Percentiles rank a stretch among this genome's conserved stretches.
Evolutionary conservation across 2,113 vertebrate species (phyloP).

Genomic region (Cichladusa arquata): DNA sequence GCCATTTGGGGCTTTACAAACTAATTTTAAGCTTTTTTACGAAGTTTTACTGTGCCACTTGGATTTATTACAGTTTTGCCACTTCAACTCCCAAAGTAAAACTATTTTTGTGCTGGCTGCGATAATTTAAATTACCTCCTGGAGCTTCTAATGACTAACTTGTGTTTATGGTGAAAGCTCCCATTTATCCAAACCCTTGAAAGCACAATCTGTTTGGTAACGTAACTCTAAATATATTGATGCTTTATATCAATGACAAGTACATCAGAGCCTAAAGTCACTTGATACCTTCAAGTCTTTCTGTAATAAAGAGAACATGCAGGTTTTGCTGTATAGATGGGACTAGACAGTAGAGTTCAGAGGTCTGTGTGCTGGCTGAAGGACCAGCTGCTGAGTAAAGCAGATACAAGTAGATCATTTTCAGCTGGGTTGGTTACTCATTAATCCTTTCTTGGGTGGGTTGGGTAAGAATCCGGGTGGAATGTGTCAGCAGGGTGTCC

Average conservation of each 20-base stretch:
- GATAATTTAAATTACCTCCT: not conserved
- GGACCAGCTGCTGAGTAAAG: not conserved
- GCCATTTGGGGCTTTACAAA: not conserved
- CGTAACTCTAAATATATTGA: not conserved
- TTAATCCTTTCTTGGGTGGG: not conserved
- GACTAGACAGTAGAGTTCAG: not conserved
- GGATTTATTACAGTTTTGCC: not conserved
- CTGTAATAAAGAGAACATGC: not conserved
- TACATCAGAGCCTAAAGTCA: not conserved
- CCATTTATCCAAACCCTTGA: not conserved
- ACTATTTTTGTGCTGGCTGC: not conserved
- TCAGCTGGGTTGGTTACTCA: not conserved
- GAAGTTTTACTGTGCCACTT: not conserved
- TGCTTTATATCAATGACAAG: not conserved
- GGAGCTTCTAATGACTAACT: not conserved
- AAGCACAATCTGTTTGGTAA: not conserved
- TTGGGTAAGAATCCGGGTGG: not conserved
- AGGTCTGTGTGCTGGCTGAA: not conserved
- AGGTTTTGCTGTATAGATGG: not conserved
- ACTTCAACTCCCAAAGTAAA: not conserved
- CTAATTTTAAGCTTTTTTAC: slow-evolving; percentile 5
- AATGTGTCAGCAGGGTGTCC: not conserved
- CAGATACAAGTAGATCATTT: not conserved
- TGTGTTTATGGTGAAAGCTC: not conserved
- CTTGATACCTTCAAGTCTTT: not conserved